phyloP scores from a whole-genome alignment of 2,113 vertebrate genomes.

The Diadophis punctatus region DNA sequence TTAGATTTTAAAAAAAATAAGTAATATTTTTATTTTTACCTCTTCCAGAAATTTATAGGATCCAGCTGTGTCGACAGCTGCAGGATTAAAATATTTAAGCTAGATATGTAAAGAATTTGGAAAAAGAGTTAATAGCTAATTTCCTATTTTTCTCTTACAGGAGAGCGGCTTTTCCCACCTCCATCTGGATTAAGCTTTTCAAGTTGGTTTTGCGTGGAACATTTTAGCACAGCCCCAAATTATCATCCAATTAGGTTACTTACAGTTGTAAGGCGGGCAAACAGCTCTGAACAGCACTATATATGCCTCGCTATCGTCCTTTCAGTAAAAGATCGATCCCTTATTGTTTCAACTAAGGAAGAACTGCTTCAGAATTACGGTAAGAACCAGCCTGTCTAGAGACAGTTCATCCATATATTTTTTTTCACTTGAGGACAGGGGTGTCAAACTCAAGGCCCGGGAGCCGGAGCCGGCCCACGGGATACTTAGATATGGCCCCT shows the following conservation, averaged over 20 bases:
- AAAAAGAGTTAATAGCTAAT: not conserved
- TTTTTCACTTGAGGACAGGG: no score
- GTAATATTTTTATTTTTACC: not conserved
- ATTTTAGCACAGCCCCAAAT: slow-evolving; percentile 79
- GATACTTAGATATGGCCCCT: no score
- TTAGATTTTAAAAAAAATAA: not conserved
- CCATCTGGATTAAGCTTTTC: slow-evolving; percentile 94
- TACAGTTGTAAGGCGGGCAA: slow-evolving; percentile 86
- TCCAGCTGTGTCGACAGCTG: not conserved
- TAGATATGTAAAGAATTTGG: not conserved
- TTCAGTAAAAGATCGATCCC: slow-evolving; percentile 86
- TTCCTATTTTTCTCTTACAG: slow-evolving; percentile 62
- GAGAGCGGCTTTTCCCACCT: slow-evolving; percentile 92
- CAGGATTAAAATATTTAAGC: not conserved
- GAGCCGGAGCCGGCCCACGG: no score
- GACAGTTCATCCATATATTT: not conserved
- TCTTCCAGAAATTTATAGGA: not conserved
- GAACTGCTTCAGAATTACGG: slow-evolving; percentile 92
- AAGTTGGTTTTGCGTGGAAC: slow-evolving; percentile 96
- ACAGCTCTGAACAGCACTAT: slow-evolving; percentile 93
- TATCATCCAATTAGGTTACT: slow-evolving; percentile 89
- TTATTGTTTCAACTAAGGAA: slow-evolving; percentile 96
- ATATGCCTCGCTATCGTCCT: slow-evolving; percentile 92
- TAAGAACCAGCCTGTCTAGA: slow-evolving; percentile 40
- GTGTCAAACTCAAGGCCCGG: no score